Conservation (phyloP, 1,140 invertebrate genomes). For the Spodoptera frugiperda region DNA sequence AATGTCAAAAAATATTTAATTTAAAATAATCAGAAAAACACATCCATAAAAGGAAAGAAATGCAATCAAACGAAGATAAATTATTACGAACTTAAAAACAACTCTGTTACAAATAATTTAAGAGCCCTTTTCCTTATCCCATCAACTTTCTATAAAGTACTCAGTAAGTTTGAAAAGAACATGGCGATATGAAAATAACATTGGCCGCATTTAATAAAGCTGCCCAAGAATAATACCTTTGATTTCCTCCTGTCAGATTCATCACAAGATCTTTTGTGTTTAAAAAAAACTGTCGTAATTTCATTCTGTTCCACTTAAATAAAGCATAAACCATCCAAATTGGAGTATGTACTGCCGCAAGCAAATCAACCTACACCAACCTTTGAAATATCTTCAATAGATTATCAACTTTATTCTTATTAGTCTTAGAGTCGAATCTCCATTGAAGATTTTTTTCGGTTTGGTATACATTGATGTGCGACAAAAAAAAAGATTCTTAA, state of each 20-base stretch:
- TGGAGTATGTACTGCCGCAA: slow-evolving; percentile 14
- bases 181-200: slow-evolving; percentile 3
- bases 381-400: too few relatives aligned
- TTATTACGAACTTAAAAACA: not conserved
- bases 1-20: too few relatives aligned
- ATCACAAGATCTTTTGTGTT: slow-evolving; percentile 1
- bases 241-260: slow-evolving; percentile 5
- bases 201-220: slow-evolving; percentile 6
- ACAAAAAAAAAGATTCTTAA: slow-evolving; percentile 38
- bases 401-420: too few relatives aligned
- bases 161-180: not conserved
- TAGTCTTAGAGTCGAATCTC: too few relatives aligned
- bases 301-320: slow-evolving; percentile 15
- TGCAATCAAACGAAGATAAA: not conserved
- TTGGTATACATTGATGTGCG: too few relatives aligned
- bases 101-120: not conserved
- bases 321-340: slow-evolving; percentile 27
- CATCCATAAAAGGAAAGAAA: too few relatives aligned
- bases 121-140: not conserved
- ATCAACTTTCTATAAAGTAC: slow-evolving; percentile 5
- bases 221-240: not conserved
- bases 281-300: slow-evolving; percentile 32
- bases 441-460: too few relatives aligned
- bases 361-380: too few relatives aligned
- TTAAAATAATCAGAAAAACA: too few relatives aligned